Evolutionary conservation across 2,797 vertebrate species (phyloP).

Genomic region (Syncerus caffer): DNA sequence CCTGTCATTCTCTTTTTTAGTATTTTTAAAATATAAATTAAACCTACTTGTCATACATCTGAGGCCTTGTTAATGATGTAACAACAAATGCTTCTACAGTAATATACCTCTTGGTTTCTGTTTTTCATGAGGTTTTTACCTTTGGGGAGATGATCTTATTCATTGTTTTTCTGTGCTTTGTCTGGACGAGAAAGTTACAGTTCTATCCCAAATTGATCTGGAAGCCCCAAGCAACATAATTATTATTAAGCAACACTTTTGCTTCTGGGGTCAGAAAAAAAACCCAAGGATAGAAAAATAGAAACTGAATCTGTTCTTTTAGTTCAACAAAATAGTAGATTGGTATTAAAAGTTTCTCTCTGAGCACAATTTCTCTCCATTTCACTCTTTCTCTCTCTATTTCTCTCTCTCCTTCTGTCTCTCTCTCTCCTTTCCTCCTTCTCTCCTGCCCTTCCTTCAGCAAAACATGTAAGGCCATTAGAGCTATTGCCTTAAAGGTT

Average conservation of each 20-base stretch:
- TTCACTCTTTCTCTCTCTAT: not conserved
- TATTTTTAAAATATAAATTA: slow-evolving; percentile 44
- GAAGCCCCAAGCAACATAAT: slow-evolving; percentile 3
- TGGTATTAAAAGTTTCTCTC: not conserved
- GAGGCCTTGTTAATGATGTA: not conserved
- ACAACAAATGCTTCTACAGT: not conserved
- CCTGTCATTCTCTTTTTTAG: not conserved
- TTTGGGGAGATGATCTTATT: not conserved
- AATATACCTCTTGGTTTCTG: not conserved
- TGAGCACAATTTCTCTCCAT: not conserved
- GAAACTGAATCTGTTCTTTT: slow-evolving; percentile 5
- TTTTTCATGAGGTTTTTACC: slow-evolving; percentile 1
- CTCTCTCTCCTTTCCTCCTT: not conserved
- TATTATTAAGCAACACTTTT: slow-evolving; percentile 42
- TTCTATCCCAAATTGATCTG: slow-evolving; percentile 21
- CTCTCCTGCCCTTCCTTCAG: not conserved
- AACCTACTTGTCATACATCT: slow-evolving; percentile 10
- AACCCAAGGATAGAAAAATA: slow-evolving; percentile 21
- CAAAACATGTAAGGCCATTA: not conserved
- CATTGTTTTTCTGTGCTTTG: slow-evolving; percentile 2
- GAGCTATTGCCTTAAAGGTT: not conserved
- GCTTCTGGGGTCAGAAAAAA: slow-evolving; percentile 29
- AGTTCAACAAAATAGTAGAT: not conserved
- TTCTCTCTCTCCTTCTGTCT: not conserved
- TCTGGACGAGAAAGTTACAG: not conserved